Evolutionary conservation across 2,888 invertebrate species (phyloP), one percentile per base, ranked within the genome.

Genomic region (Macaria notata): DNA sequence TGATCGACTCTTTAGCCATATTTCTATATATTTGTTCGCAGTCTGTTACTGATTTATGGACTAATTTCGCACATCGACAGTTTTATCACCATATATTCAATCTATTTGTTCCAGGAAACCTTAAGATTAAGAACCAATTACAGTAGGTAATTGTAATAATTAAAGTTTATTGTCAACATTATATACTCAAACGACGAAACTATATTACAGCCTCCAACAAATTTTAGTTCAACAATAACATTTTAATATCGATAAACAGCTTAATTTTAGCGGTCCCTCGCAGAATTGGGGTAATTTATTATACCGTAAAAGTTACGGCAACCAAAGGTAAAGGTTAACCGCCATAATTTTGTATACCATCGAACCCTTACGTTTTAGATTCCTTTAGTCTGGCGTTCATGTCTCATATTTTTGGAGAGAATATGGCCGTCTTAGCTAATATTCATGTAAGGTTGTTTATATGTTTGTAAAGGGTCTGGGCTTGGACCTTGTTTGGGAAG

Each of bases 251-350:
- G 63, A 69, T 70, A 68, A 73, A 68, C 65, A 66, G 70, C 70
- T 73, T 69, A 72, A 71, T 55, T 69, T 67, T 57, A 74, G 69
- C 62, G 64, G 64, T 62, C 63, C 67, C 63, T 58, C 61, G 59
- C 62, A 64, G 65, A 74, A 81, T 79, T 76, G 70, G 81, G 77
- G 72, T 76, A 81, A 82, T 82, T 83, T 79, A 81, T 78, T 66
- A 68, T 76, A 72, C 71, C 78, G 71, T 75, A 71, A 77, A 76
- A 71, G 74, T 72, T 66, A 70, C 66, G 64, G 54, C 66, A 71
- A 68, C 64, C 66, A 67, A 73, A 69, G 70, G 70, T 73, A 79
- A 73, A 83, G 81, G 82, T 82, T 76, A 77, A 71, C 70, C 65
- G 67, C 68, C 68, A 72, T 75, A 72, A 73, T 72, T 64, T 74